Base-by-base conservation (phyloP, 2,888 invertebrate species). In the Drosophila nigricruria region DNA sequence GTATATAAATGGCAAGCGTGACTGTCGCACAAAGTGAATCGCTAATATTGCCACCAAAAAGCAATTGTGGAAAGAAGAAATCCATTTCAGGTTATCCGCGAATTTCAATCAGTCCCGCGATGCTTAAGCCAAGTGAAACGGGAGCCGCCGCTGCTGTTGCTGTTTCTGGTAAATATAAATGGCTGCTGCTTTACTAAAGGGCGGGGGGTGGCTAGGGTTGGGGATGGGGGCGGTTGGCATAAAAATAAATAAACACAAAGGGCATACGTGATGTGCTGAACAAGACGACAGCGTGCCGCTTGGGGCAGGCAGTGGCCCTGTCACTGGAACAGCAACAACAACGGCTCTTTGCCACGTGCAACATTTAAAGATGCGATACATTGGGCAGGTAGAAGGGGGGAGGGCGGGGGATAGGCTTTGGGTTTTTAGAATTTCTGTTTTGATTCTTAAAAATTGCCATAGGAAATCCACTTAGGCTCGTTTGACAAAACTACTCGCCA, bases 11-110 rank as follows among this genome's bases (percentile, higher is more conserved):
- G 14, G 1, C 34, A 16, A 9, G 9, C 4, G 16, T 9, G 50
- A 34, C 16, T 47, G 23, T 40, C 36, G 79, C 77, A 79, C 82
- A 86, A 89, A 89, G 89, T 88, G 87, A 88, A 87, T 85, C 77
- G 74, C 80, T 79, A 77, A 91, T 89, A 89, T 86, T 90, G 91
- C 89, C 89, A 88, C 91, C 91, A 86, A 91, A 91, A 91, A 90
- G 89, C 91, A 91, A 91, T 91, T 91, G 91, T 81, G 91, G 91
- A 90, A 70, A 87, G 77, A 76, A 87, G 83, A 87, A 90, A 90
- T 88, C 91, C 91, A 91, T 91, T 91, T 89, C 88, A 84, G 91
- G 91, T 91, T 91, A 91, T 91, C 91, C 91, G 92, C 91, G 92
- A 91, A 91, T 91, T 90, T 90, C 91, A 91, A 91, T 90, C 90